Conservation (phyloP, 2,113 vertebrate genomes). For the Embiotoca jacksoni region DNA sequence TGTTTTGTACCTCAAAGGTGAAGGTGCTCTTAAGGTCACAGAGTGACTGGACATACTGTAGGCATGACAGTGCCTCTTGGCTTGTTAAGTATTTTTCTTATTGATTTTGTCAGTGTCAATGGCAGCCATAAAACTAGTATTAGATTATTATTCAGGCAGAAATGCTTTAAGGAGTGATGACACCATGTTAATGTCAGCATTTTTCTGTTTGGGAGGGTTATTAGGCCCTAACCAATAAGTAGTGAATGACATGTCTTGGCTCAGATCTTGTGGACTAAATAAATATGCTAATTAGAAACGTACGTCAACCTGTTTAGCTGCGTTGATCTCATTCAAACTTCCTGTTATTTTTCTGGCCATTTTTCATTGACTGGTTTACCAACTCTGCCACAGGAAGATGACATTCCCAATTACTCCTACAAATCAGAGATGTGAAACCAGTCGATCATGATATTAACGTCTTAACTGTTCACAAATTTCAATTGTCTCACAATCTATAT, state of each 20-base stretch:
- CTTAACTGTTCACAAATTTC: background rate
- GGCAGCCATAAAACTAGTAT: background rate
- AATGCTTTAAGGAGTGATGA: background rate
- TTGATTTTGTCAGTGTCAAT: background rate
- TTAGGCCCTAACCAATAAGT: background rate
- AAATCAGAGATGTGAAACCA: background rate
- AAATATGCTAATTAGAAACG: background rate
- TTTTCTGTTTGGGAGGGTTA: constrained; percentile 11
- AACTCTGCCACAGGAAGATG: background rate
- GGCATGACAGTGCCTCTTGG: background rate
- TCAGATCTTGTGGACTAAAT: background rate
- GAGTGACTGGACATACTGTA: background rate
- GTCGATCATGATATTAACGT: too few relatives aligned
- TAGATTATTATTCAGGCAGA: background rate
- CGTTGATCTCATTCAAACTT: background rate
- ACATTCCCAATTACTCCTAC: background rate
- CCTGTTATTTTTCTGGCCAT: background rate
- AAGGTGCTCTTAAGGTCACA: background rate
- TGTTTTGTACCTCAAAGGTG: constrained; percentile 17
- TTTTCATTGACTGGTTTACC: too few relatives aligned
- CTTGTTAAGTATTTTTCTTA: background rate
- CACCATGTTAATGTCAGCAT: background rate
- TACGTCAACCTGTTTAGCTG: too few relatives aligned
- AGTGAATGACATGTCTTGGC: background rate
- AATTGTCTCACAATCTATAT: background rate